Base-by-base conservation (phyloP, 2,113 vertebrate species). In the Pteruthius melanotis region DNA sequence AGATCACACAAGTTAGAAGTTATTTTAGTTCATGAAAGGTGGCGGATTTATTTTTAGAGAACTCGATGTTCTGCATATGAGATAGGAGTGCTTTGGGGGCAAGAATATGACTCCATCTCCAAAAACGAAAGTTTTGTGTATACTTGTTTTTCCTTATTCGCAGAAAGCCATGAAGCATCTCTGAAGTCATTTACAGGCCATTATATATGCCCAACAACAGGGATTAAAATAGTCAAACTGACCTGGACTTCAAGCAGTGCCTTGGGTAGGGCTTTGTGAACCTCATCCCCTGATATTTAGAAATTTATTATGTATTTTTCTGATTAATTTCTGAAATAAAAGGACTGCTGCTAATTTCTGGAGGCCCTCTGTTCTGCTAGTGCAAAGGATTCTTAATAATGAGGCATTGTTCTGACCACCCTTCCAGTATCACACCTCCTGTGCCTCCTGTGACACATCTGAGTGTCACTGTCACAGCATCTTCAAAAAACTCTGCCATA, bases 51-150 rank as follows among this genome's bases (percentile, higher is more conserved):
- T 7, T 15, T 93, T 42, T 19, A 45, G 47, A 60, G 69, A 47
- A 6, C 9, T 40, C 19, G 14, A 27, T 35, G 17, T 26, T 69
- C 45, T 53, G 26, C 9, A 7, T 35, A 30, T 30, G 13, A 60
- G 35, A 40, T 3, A 18, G n/a, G 8, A 35, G 11, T 16, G 5
- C 4, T 6, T 5, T 31, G 2, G 3, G 15, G 23, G 20, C 28
- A 87, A 54, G 45, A 57, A 77, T 45, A 54, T 7, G 8, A 52
- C 11, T 81, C 28, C 17, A 22, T 24, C 37, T 52, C 69, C 1
- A 5, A 60, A 64, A 93, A 31, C 0, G 0, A 13, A 11, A 30
- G 9, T 31, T 60, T 53, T 24, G 7, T 45, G 13, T 27, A 3
- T 26, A 18, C 3, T n/a, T 47, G 5, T 30, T 64, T 64, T 81